Evolutionary conservation across 2,113 vertebrate genomes (phyloP), one percentile per base, ranked within the genome.

Genomic region (Xiphophorus maculatus): DNA sequence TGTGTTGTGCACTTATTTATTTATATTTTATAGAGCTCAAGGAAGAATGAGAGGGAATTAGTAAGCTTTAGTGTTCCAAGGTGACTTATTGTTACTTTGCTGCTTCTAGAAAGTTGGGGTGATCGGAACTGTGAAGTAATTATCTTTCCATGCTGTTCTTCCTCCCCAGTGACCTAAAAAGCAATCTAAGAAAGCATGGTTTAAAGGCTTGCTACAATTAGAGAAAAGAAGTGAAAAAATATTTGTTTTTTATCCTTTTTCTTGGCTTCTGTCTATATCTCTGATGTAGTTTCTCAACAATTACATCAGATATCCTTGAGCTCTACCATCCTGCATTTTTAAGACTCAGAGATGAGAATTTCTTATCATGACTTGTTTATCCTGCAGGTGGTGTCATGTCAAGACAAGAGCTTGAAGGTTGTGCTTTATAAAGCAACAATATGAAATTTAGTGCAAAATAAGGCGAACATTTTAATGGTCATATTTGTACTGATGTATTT

Each of bases 1-100:
- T 92, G 88, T 89, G 91, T 90, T 88, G 88, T 86, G 84, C 86
- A 91, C 88, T 93, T 93, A 94, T 94, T 94, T 95, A 94, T 95
- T 93, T 91, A 92, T 92, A 88, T 92, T 76, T 88, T 81, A 87
- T 75, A 66, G 79, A 29, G 73, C 88, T 87, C 73, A 80, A 79
- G 86, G 87, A 93, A 91, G 91, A 93, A 93, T 90, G 91, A 87
- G 89, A 74, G 82, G 72, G 85, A 92, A 90, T 92, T 88, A 90
- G 90, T 87, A 87, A 82, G 86, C 88, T 89, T 88, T 84, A 90
- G 84, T 87, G 84, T 85, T 84, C 71, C 87, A 69, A 76, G 83
- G 77, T 90, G 91, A 92, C 87, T 92, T 87, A 91, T 78, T 82
- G 81, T 81, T 77, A 65, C 82, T 82, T 82, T 82, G 76, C 67